Conservation (phyloP, 2,113 vertebrate genomes). For the Motacilla alba region DNA sequence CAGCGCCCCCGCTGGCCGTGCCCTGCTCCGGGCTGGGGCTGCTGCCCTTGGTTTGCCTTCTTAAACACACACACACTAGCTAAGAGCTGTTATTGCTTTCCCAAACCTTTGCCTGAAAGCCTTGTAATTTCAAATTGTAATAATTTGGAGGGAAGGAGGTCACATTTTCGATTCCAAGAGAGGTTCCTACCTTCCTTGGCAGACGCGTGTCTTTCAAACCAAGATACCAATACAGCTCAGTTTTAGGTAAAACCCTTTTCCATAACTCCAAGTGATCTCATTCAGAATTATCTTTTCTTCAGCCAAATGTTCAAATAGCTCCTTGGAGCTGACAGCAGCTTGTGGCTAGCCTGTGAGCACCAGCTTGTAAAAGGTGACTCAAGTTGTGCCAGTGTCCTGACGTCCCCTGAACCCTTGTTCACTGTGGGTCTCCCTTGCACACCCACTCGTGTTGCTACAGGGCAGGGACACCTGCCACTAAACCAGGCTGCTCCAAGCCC, state of each 20-base stretch:
- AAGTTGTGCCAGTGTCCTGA: neutral
- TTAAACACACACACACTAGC: neutral
- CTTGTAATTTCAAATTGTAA: neutral
- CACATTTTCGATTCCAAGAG: neutral
- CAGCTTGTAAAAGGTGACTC: neutral
- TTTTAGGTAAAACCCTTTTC: neutral
- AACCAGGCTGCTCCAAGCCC: neutral
- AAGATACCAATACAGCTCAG: neutral
- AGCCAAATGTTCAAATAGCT: too few species aligned
- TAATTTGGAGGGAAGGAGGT: neutral
- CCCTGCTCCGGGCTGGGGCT: neutral
- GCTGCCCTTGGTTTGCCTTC: neutral
- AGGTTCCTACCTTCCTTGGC: neutral
- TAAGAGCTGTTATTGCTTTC: neutral
- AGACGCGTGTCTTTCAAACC: neutral
- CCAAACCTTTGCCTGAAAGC: neutral
- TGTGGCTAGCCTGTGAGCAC: neutral
- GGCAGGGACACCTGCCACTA: neutral
- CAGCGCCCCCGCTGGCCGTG: neutral
- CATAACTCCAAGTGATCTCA: neutral
- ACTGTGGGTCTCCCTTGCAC: neutral
- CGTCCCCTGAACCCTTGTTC: neutral
- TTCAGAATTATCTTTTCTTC: neutral
- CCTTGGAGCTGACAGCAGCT: neutral
- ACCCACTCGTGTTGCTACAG: too few species aligned